Conservation (phyloP, 2,888 invertebrate species). For the Philereme vetulata region DNA sequence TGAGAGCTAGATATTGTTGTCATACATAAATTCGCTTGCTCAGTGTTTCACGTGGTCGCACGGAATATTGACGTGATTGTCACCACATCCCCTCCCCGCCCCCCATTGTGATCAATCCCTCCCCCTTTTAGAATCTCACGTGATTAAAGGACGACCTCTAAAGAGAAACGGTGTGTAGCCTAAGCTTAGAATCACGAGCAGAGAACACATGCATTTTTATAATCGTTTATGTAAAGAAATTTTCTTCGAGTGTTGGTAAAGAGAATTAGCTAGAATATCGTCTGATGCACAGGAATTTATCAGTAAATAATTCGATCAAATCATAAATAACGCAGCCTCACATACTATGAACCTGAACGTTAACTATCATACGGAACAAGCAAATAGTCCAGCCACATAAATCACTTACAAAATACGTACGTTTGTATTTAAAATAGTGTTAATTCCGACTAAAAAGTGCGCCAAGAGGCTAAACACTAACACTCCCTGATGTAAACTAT, state of each 20-base stretch:
- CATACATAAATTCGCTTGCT: no score
- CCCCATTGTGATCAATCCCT: no score
- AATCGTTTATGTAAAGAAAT: conserved; percentile 4
- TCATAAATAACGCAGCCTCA: conserved; percentile 25
- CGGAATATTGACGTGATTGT: no score
- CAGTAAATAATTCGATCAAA: conserved; percentile 32
- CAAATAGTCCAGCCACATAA: conserved; percentile 39
- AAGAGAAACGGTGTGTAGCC: conserved; percentile 4
- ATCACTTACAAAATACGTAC: conserved; percentile 30
- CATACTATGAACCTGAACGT: conserved; percentile 30
- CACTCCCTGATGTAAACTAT: conserved; percentile 13
- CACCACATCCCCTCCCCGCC: no score
- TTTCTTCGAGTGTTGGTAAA: neutral
- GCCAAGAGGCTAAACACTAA: conserved; percentile 27
- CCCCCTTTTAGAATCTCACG: no score
- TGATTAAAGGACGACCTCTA: no score
- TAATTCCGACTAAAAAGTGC: conserved; percentile 33
- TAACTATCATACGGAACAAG: conserved; percentile 36
- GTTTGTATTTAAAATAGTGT: conserved; percentile 32
- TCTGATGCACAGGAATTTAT: conserved; percentile 22
- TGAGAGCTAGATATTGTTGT: no score
- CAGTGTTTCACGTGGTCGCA: no score
- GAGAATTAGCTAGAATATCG: neutral
- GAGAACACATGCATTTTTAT: conserved; percentile 15
- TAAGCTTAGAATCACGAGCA: conserved; percentile 14